phyloP scores from a whole-genome alignment of 2,113 vertebrate genomes.

The Proteles cristata region DNA sequence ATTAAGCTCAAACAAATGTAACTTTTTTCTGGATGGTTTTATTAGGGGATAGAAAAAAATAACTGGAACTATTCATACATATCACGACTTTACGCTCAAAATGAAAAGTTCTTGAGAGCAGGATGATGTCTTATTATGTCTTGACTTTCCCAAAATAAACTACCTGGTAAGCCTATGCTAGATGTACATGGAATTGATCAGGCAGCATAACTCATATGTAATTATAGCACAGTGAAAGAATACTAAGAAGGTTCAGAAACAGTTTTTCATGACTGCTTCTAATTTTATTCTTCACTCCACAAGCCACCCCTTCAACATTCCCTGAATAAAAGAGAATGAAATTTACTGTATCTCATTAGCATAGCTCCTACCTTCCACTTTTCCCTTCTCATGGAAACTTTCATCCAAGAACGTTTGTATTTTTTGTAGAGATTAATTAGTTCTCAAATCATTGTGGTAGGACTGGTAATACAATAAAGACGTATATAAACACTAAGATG shows the following conservation, averaged over 20 bases:
- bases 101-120: background rate
- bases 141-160: background rate
- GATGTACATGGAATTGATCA: background rate
- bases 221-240: background rate
- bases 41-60: background rate
- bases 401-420: background rate
- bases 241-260: background rate
- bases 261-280: background rate
- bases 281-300: background rate
- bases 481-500: background rate
- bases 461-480: background rate
- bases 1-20: background rate
- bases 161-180: background rate
- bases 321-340: background rate
- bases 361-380: background rate
- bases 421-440: background rate
- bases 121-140: background rate
- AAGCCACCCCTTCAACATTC: background rate
- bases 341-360: background rate
- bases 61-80: background rate
- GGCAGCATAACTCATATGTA: background rate
- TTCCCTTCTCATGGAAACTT: background rate
- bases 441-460: background rate
- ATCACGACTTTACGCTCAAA: background rate
- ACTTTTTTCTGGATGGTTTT: background rate